These are phyloP conservation scores for Drosophila dunni DNA, from an alignment of 1,140 invertebrate species.

Conservation along the genomic window DNA sequence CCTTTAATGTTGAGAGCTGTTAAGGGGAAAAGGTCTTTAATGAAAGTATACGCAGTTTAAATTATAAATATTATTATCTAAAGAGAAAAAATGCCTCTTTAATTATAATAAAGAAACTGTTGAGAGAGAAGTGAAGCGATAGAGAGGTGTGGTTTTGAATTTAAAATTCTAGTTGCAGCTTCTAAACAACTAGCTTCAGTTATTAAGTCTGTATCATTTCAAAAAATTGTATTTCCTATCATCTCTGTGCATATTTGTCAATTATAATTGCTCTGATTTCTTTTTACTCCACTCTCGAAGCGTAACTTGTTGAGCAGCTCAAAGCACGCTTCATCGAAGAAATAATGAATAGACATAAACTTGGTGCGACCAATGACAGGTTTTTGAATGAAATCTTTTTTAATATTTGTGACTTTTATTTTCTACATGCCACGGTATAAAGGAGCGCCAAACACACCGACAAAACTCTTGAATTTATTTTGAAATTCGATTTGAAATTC, in stretches of 20 bases:
- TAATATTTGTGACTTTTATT: constrained; percentile 37
- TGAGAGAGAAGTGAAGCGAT: no score
- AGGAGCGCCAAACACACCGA: neutral
- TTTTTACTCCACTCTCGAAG: neutral
- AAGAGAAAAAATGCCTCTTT: neutral
- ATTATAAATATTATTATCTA: no score
- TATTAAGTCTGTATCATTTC: no score
- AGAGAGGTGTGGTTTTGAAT: no score
- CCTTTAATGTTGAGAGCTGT: no score
- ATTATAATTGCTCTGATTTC: neutral
- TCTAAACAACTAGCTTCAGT: no score
- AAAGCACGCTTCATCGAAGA: neutral
- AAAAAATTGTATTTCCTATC: no score
- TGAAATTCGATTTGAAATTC: constrained; percentile 56
- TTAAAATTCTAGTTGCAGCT: no score
- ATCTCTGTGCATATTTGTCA: no score
- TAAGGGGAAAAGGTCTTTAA: no score
- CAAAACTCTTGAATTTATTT: constrained; percentile 39
- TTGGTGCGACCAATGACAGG: constrained; percentile 16
- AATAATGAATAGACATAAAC: constrained; percentile 26
- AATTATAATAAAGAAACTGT: neutral
- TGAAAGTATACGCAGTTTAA: no score
- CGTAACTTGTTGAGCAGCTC: neutral
- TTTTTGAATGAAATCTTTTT: constrained; percentile 37
- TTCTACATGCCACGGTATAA: constrained; percentile 17